Percentiles rank a stretch among this genome's conserved stretches.
phyloP scores from a whole-genome alignment of 2,113 vertebrate species.

The Heterotis niloticus region DNA sequence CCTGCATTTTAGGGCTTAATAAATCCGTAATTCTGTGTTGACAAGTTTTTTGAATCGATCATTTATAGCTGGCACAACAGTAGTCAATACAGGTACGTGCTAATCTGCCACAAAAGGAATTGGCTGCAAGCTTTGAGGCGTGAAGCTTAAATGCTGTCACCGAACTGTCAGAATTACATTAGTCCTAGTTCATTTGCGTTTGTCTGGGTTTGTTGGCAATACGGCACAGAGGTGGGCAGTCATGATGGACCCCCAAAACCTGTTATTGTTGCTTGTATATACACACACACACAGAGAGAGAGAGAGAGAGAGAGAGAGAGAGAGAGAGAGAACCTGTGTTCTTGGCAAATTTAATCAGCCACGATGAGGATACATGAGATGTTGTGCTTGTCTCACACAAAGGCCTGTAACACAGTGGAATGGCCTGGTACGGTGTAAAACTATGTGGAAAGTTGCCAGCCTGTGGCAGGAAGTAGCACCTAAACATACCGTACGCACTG shows the following conservation, averaged over 20 bases:
- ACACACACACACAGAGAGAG: too few relatives aligned
- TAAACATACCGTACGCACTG: background rate
- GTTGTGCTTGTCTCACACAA: conserved; percentile 50
- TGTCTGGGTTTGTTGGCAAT: conserved; percentile 21
- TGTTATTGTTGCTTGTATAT: too few relatives aligned
- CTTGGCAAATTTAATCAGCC: conserved; percentile 62
- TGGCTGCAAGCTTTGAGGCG: background rate
- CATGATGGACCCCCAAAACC: conserved; percentile 20
- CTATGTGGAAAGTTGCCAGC: background rate
- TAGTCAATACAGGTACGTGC: background rate
- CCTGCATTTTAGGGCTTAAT: conserved; percentile 33
- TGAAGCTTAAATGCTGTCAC: background rate
- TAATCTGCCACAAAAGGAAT: background rate
- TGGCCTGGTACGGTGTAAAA: conserved; percentile 9
- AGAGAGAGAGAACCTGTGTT: conserved; percentile 36
- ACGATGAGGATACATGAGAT: conserved; percentile 55
- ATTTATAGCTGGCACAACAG: conserved; percentile 18
- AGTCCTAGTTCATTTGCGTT: conserved; percentile 31
- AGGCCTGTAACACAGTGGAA: conserved; percentile 37
- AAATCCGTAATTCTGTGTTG: conserved; percentile 28
- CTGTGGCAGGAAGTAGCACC: background rate
- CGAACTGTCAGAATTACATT: conserved; percentile 41
- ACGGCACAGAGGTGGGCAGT: background rate
- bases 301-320: background rate
- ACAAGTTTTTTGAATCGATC: conserved; percentile 17